Percentiles rank a stretch among this genome's conserved stretches.
These are phyloP conservation scores for Jordanella pulchra DNA, from an alignment of 2,797 vertebrate species.

Conservation along the genomic window DNA sequence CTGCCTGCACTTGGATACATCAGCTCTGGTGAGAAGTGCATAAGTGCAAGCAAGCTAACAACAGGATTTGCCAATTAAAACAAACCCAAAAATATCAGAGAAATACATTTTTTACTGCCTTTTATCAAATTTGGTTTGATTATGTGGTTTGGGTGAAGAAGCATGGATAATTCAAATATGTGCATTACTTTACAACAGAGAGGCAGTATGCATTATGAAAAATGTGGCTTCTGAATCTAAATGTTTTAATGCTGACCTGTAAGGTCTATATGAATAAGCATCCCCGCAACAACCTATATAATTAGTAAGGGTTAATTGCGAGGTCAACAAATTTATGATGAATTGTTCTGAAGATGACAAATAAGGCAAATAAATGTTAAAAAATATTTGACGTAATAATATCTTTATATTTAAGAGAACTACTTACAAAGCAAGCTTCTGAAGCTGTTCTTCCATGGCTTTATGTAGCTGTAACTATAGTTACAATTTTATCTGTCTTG, in stretches of 20 bases:
- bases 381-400: neutral
- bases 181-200: constrained; percentile 1
- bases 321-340: neutral
- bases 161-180: constrained; percentile 12
- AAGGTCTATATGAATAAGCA: neutral
- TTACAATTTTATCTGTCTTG: no score
- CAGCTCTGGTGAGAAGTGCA: constrained; percentile 18
- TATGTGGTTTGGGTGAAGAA: constrained; percentile 13
- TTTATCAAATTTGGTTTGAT: constrained; percentile 6
- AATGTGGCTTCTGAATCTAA: neutral
- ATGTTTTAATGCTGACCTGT: neutral
- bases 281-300: neutral
- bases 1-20: constrained; percentile 33
- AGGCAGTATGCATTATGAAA: constrained; percentile 3
- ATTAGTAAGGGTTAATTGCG: neutral
- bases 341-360: neutral
- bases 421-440: no score
- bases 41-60: neutral
- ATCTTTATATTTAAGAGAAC: neutral
- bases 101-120: constrained; percentile 1
- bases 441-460: no score
- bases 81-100: neutral
- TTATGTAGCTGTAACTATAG: no score
- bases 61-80: no score
- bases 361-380: neutral